Evolutionary conservation across 2,113 vertebrate genomes (phyloP), one percentile per base, ranked within the genome.

Genomic region (Steatornis caripensis): DNA sequence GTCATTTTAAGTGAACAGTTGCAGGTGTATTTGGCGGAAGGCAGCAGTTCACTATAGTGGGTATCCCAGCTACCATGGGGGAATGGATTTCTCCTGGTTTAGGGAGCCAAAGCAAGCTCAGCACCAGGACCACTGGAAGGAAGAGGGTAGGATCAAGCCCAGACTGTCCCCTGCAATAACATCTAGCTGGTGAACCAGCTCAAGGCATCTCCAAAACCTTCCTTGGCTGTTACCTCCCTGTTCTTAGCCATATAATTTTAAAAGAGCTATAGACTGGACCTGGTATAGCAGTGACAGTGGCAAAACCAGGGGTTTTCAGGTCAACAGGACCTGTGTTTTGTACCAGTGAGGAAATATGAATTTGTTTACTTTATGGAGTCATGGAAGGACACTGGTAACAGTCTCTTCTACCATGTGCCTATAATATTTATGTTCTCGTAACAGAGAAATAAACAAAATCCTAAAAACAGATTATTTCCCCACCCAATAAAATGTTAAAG

Each of bases 61-160:
- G 32, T 29, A 68, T 32, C 45, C 53, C 76, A 88, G 66, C 23
- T 62, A 51, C 53, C 74, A 39, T 0, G 0, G 19, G 5, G 13
- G 14, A 91, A 64, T 45, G 20, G 12, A 70, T 66, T 74, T 66
- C 55, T 72, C 37, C 64, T 48, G 22, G 20, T 79, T 78, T 48
- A 72, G 14, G 22, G 21, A 93, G 27, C 19, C 48, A 71, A 65
- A 75, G 45, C 9, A 61, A 37, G 62, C 45, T 90, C 65, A 88
- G 78, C 43, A 84, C 6, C 81, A 86, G 9, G 0, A 0, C 6
- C 3, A 1, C 29, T 2, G 0, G 60, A 84, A 92, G 29, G 9
- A 81, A 51, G 26, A 82, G 49, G 20, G 41, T 54, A 91, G 39
- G 19, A 87, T 27, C 34, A 75, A 69, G 15, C 30, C 32, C 29